Base-by-base conservation (phyloP, 2,888 invertebrate species). In the Tridacna gigas region DNA sequence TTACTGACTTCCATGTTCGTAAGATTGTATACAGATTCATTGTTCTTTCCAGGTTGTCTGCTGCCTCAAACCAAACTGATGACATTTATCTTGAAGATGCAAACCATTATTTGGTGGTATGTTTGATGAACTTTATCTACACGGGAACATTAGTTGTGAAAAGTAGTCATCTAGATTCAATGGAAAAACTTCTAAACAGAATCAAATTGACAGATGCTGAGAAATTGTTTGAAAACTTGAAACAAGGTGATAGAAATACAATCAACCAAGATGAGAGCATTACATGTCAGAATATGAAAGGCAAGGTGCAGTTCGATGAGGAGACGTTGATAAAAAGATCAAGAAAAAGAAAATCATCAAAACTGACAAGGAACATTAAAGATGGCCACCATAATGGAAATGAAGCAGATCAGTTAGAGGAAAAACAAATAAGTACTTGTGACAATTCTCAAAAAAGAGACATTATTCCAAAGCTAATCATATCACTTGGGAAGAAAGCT, bases 91-190 rank as follows among this genome's bases (percentile, higher is more conserved):
- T 77, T 15, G 69, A 56, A 18, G 69, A 69, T 28, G 45, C 76
- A 26, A 61, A n/a, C 28, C 22, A 67, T 56, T 26, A 25, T 13
- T 48, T 79, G 12, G 25, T 82, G n/a, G 48, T 71, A 15, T 65
- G 63, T 69, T 48, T 75, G 37, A n/a, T 79, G 25, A 45, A 78
- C 7, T 82, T 37, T 45, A 67, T 83, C 18, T 83, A 79, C 45
- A 76, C 79, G 20, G 83, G 83, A 37, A 60, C 28, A 56, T 37
- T 83, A 5, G 18, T 37, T 47, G 37, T 83, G 22, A 28, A 63
- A 0, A 37, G 28, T 7, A 28, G 51, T 25, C 15, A 20, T n/a
- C 4, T 69, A 22, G 37, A 56, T 45, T 7, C 61, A n/a, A 51
- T 73, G 71, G 25, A 15, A 12, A n/a, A 71, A 37, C 63, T 63